A percentile compares a stretch with the other conserved stretches of the same genome.
These are phyloP conservation scores for Lampris incognitus DNA, from an alignment of 2,113 vertebrate genomes.

Conservation along the genomic window DNA sequence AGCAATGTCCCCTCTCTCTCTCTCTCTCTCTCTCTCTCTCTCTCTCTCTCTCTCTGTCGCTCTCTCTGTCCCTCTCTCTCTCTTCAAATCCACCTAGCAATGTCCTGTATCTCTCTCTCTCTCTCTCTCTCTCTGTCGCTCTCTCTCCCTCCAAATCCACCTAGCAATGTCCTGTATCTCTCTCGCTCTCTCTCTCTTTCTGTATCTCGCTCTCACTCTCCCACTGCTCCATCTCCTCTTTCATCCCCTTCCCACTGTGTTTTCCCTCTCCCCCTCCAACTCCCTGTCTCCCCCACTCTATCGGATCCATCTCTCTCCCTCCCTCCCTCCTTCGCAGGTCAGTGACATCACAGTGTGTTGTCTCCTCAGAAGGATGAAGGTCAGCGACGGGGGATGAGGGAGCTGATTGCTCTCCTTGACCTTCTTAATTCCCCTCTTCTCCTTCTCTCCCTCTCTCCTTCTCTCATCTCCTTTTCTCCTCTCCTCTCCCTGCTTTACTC, in stretches of 20 bases:
- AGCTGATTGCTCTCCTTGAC: constrained; percentile 32
- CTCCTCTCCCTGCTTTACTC: no score
- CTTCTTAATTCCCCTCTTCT: constrained; percentile 22
- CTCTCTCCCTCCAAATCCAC: no score
- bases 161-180: no score
- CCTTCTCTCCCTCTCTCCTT: no score
- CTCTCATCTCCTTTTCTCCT: no score
- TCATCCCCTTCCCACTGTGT: no score
- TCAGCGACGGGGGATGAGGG: neutral
- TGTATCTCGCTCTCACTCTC: neutral
- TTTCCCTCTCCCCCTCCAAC: neutral
- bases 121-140: constrained; percentile 1
- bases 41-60: neutral
- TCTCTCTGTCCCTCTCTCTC: neutral
- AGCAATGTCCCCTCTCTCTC: no score
- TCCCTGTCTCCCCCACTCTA: neutral
- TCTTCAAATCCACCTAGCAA: neutral
- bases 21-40: no score
- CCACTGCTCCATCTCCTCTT: neutral
- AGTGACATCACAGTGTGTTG: constrained; percentile 39
- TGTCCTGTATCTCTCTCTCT: neutral
- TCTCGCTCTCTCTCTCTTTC: no score
- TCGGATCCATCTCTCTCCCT: neutral
- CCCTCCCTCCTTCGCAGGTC: constrained; percentile 33
- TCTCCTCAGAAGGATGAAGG: constrained; percentile 35